Evolutionary conservation across 2,797 vertebrate species (phyloP).

Genomic region (Lutjanus campechanus): DNA sequence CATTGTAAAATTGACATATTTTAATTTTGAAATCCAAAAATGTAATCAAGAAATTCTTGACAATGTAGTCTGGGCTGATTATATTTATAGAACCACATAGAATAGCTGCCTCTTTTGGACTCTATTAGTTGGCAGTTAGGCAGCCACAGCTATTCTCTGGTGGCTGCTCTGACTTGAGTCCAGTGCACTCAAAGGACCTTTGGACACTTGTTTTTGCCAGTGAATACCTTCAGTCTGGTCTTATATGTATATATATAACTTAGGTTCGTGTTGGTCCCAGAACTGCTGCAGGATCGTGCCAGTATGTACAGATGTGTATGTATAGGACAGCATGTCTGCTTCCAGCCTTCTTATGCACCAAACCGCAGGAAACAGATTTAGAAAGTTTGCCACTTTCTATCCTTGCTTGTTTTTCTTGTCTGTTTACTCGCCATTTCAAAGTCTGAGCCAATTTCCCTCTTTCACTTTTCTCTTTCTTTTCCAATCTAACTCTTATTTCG

Average conservation of each 20-base stretch:
- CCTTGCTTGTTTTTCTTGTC: constrained; percentile 32
- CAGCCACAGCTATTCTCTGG: constrained; percentile 14
- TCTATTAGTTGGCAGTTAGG: constrained; percentile 6
- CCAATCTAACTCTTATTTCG: background rate
- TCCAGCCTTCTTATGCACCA: constrained; percentile 4
- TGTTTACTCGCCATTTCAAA: constrained; percentile 35
- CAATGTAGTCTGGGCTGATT: too few relatives aligned
- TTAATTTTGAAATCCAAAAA: too few relatives aligned
- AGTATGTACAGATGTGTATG: constrained; percentile 1
- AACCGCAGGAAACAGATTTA: constrained; percentile 50
- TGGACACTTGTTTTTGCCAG: background rate
- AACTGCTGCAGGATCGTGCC: constrained; percentile 3
- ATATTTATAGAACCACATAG: background rate
- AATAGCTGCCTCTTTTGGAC: constrained; percentile 19
- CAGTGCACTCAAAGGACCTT: background rate
- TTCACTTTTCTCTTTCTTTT: background rate
- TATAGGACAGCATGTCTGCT: background rate
- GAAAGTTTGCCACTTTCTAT: constrained; percentile 24
- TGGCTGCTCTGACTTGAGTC: background rate
- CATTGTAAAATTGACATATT: too few relatives aligned
- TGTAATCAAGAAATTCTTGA: too few relatives aligned
- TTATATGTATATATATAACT: background rate
- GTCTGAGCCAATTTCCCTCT: background rate
- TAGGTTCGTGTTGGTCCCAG: constrained; percentile 19
- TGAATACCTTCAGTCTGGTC: background rate